Evolutionary conservation across 2,888 invertebrate species (phyloP).

Genomic region (Cenopis cana): DNA sequence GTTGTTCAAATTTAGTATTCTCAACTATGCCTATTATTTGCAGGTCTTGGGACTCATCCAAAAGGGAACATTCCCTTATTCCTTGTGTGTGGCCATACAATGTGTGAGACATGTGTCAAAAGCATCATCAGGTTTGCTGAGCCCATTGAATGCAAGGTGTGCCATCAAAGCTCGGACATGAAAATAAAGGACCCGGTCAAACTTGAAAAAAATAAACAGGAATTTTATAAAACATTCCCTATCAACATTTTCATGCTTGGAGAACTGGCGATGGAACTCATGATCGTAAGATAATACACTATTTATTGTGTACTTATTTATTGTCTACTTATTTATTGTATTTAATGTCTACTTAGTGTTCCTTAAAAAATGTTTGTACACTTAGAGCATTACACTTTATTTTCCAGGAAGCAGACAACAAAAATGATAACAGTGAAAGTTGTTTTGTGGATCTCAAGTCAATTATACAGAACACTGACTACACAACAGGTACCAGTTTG

Average conservation of each 20-base stretch:
- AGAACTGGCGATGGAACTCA: constrained; percentile 62
- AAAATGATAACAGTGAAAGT: constrained; percentile 49
- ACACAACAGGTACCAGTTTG: constrained; percentile 61
- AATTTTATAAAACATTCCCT: constrained; percentile 67
- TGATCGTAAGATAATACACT: constrained; percentile 58
- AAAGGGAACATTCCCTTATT: constrained; percentile 83
- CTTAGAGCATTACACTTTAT: too few species aligned
- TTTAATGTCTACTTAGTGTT: too few species aligned
- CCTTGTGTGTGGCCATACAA: constrained; percentile 87
- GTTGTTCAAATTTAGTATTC: too few species aligned
- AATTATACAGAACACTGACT: constrained; percentile 59
- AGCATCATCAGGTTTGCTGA: constrained; percentile 68
- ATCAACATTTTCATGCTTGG: constrained; percentile 72
- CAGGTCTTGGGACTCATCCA: constrained; percentile 49
- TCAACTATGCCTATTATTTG: constrained; percentile 9
- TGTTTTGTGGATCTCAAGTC: constrained; percentile 66
- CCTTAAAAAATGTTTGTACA: background rate
- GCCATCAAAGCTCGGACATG: constrained; percentile 67
- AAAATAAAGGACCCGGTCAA: constrained; percentile 52
- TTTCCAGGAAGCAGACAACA: constrained; percentile 46
- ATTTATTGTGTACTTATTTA: background rate
- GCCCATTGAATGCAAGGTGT: constrained; percentile 80
- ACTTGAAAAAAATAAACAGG: constrained; percentile 56
- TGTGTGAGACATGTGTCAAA: constrained; percentile 87
- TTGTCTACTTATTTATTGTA: background rate